These are phyloP conservation scores for Cosmia pyralina DNA, from an alignment of 2,888 invertebrate species.

Conservation along the genomic window DNA sequence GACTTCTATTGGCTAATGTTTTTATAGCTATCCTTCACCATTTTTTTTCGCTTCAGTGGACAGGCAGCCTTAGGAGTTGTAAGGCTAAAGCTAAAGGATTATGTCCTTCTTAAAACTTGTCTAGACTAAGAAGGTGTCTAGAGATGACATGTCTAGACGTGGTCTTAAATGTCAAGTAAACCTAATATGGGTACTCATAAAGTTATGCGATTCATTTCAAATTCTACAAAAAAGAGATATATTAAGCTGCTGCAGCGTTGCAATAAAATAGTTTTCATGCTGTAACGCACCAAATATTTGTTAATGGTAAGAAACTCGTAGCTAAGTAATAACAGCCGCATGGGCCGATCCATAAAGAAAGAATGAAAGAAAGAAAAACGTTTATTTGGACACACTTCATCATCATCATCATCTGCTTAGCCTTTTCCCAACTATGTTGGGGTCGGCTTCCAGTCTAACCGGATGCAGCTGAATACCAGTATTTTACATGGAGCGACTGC, in stretches of 20 bases:
- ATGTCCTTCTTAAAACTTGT: slow-evolving; percentile 36
- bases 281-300: neutral
- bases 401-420: too few species aligned
- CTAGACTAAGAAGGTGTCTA: slow-evolving; percentile 12
- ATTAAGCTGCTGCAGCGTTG: neutral
- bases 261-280: neutral
- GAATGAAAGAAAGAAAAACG: too few species aligned
- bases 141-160: slow-evolving; percentile 45
- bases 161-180: slow-evolving; percentile 18
- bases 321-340: too few species aligned
- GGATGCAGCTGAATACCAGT: too few species aligned
- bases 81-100: neutral
- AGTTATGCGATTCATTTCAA: slow-evolving; percentile 10
- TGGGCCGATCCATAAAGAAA: too few species aligned
- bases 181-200: slow-evolving; percentile 3
- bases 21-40: neutral
- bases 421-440: too few species aligned
- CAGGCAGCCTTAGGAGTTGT: neutral
- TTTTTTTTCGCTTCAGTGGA: neutral
- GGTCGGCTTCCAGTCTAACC: too few species aligned
- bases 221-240: neutral
- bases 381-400: too few species aligned
- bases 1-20: neutral
- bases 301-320: too few species aligned
- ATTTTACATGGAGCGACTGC: too few species aligned